These are phyloP conservation scores for Oryzias sinensis DNA, from an alignment of 2,797 vertebrate genomes.

Conservation along the genomic window DNA sequence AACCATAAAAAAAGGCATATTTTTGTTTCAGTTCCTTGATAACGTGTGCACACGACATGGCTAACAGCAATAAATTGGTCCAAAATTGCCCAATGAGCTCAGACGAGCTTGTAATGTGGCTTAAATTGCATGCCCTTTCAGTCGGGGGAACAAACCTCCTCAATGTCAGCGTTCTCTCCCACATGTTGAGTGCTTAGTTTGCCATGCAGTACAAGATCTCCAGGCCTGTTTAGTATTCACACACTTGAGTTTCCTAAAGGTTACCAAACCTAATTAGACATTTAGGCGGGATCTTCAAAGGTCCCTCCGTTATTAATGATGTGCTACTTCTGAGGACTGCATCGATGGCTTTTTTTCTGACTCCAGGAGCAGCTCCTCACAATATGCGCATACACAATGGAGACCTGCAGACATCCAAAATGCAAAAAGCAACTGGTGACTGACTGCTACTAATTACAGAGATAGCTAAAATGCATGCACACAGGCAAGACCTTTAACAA, in stretches of 20 bases:
- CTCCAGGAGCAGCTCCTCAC: constrained; percentile 60
- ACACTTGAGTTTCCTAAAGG: constrained; percentile 79
- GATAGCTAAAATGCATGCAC: constrained; percentile 11
- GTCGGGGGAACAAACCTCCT: constrained; percentile 61
- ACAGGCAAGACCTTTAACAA: constrained; percentile 12
- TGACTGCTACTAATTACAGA: constrained; percentile 32
- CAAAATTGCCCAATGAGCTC: constrained; percentile 62
- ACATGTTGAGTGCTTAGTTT: constrained; percentile 75
- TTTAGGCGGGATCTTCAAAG: constrained; percentile 82
- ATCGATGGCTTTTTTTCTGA: constrained; percentile 71
- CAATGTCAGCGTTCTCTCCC: constrained; percentile 69
- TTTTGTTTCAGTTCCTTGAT: constrained; percentile 43
- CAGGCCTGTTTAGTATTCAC: constrained; percentile 77
- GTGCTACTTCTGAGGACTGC: constrained; percentile 75
- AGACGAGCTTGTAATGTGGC: constrained; percentile 63
- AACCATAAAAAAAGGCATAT: constrained; percentile 17
- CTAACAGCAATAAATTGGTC: constrained; percentile 65
- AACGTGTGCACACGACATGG: constrained; percentile 42
- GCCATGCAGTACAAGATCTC: constrained; percentile 74
- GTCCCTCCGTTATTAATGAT: constrained; percentile 82
- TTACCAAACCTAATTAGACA: constrained; percentile 83
- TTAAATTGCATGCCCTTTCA: constrained; percentile 73
- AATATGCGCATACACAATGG: constrained; percentile 72
- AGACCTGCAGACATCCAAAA: constrained; percentile 37
- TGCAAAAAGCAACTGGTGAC: constrained; percentile 25